phyloP scores from a whole-genome alignment of 2,888 invertebrate species.

The Didymodactylos carnosus region DNA sequence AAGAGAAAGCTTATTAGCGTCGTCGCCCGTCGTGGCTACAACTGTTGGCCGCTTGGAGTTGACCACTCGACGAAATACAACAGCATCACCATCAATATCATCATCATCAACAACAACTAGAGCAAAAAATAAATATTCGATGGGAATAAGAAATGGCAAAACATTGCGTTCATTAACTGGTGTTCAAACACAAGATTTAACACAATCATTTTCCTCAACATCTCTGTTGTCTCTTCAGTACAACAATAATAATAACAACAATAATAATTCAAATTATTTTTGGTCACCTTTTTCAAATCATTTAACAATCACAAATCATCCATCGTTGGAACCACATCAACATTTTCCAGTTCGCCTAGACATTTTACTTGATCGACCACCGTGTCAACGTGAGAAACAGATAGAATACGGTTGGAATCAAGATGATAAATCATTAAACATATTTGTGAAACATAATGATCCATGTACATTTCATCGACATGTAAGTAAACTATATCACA shows the following conservation, averaged over 20 bases:
- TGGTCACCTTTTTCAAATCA: neutral
- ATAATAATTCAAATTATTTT: neutral
- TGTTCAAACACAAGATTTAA: neutral
- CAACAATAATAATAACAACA: neutral
- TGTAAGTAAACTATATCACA: neutral
- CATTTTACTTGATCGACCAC: slow-evolving; percentile 85
- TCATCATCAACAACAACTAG: neutral
- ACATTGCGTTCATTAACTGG: neutral
- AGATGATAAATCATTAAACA: slow-evolving; percentile 82
- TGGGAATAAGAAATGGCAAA: neutral
- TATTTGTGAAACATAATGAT: slow-evolving; percentile 97
- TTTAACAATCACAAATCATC: neutral
- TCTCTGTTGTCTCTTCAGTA: no score
- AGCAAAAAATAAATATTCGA: neutral
- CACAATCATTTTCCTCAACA: no score
- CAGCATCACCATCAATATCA: neutral
- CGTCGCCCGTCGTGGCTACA: no score
- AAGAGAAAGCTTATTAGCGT: no score
- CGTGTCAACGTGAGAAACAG: slow-evolving; percentile 68
- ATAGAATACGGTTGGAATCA: slow-evolving; percentile 88
- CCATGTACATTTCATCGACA: slow-evolving; percentile 87
- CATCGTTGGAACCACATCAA: neutral
- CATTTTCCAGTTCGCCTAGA: slow-evolving; percentile 62
- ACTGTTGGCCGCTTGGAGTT: no score
- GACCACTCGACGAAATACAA: no score